A percentile compares a stretch with the other conserved stretches of the same genome.
Evolutionary conservation across 2,888 invertebrate species (phyloP).

Genomic region (Caenorhabditis becei): DNA sequence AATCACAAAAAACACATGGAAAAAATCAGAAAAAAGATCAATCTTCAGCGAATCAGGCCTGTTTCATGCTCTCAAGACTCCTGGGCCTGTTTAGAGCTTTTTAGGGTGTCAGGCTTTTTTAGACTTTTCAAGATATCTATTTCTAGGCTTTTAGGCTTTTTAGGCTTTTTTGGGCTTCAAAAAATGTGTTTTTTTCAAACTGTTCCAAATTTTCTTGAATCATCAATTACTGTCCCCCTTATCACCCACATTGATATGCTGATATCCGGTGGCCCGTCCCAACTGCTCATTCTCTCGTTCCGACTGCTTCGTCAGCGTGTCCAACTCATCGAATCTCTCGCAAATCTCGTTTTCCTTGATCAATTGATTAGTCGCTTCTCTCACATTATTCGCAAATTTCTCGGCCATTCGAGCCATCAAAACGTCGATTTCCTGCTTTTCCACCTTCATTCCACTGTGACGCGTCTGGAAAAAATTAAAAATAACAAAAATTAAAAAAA

Average conservation of each 20-base stretch:
- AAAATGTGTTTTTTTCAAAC: too few relatives aligned
- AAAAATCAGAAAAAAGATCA: too few relatives aligned
- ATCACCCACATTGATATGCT: slow-evolving; percentile 17
- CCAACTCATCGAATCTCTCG: slow-evolving; percentile 39
- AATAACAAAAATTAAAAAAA: slow-evolving; percentile 2
- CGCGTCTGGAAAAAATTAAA: slow-evolving; percentile 1
- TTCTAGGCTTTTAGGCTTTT: too few relatives aligned
- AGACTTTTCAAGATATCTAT: too few relatives aligned
- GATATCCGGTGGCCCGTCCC: slow-evolving; percentile 25
- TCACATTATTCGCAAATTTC: not conserved
- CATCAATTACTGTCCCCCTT: not conserved
- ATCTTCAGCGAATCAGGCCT: too few relatives aligned
- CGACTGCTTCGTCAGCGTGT: slow-evolving; percentile 14
- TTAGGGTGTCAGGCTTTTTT: too few relatives aligned
- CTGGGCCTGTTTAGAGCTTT: too few relatives aligned
- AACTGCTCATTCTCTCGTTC: slow-evolving; percentile 19
- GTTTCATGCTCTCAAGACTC: too few relatives aligned
- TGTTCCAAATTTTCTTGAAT: not conserved
- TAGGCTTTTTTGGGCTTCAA: too few relatives aligned
- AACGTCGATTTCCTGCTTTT: not conserved
- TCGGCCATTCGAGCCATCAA: slow-evolving; percentile 34
- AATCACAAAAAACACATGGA: too few relatives aligned
- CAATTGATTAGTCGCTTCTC: slow-evolving; percentile 13
- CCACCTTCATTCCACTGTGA: slow-evolving; percentile 25
- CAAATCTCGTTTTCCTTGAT: slow-evolving; percentile 24